Evolutionary conservation across 64 coral and sea anemone genomes (phyloP), one percentile per base, ranked within the genome.

Genomic region (Dendrophyllia cribrosa): DNA sequence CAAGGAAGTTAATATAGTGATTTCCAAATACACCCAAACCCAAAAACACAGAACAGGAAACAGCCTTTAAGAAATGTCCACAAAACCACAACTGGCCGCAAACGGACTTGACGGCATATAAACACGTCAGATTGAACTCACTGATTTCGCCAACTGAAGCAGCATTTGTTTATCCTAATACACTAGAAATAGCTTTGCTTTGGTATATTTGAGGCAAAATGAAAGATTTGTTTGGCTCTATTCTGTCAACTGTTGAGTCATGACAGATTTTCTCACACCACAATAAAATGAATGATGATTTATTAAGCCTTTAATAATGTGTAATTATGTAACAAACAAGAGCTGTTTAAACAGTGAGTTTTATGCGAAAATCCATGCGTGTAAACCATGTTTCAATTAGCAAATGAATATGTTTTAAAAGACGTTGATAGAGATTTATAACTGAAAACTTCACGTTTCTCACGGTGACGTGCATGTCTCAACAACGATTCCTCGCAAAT

Each of bases 271-370:
- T 24, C 43, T 20, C 19, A 84, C 46, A 84, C 16, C 47, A 84
- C 80, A 13, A 20, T 59, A 23, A 84, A 84, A 51, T 47, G 43
- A 17, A 84, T 84, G 80, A 84, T 84, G 80, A 84, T 84, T 84
- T 84, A 66, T 51, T 84, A 84, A 84, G 80, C 80, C 45, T 65
- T 21, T 84, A 84, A 84, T 65, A 61, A 84, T 66, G 62, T 43
- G 24, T 84, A 68, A 84, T 84, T 84, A 84, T 84, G 46, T 69
- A 68, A 67, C 61, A 84, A 84, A 62, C 19, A 84, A 67, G 60
- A 49, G 21, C 80, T 84, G 62, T 84, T 65, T 84, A 84, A 84
- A 84, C 62, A 84, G 22, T 14, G 34, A 34, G 44, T 67, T 84
- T n/a, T 68, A 51, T 14, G 45, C 14, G 58, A 22, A 84, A 84